Conservation (phyloP, 2,113 vertebrate genomes). For the Brienomyrus longianalis region DNA sequence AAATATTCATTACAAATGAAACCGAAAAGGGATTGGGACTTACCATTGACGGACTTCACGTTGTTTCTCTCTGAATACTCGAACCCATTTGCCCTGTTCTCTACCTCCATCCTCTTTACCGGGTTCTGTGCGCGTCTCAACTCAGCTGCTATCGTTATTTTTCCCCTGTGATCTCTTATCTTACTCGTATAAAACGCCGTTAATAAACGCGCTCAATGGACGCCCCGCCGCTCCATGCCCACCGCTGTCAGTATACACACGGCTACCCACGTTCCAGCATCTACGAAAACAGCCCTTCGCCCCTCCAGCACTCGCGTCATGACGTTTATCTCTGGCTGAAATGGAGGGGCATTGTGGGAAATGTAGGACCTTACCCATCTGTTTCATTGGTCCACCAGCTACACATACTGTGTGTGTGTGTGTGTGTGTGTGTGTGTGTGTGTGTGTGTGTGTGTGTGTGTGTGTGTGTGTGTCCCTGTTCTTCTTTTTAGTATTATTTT, state of each 20-base stretch:
- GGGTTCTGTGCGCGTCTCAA: constrained; percentile 18
- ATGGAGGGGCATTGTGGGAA: constrained; percentile 38
- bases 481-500: neutral
- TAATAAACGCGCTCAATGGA: constrained; percentile 29
- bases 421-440: neutral
- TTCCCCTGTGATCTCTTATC: neutral
- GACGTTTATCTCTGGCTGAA: neutral
- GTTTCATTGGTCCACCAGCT: neutral
- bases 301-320: constrained; percentile 28
- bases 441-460: no score
- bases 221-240: constrained; percentile 43
- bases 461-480: neutral
- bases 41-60: constrained; percentile 55
- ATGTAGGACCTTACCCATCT: constrained; percentile 26
- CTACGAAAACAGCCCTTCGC: constrained; percentile 23
- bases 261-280: constrained; percentile 42
- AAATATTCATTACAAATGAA: constrained; percentile 19
- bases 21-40: constrained; percentile 24
- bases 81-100: constrained; percentile 60
- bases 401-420: neutral
- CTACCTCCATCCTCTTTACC: constrained; percentile 61
- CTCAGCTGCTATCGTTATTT: constrained; percentile 13
- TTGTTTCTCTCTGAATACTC: constrained; percentile 58
- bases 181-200: neutral
- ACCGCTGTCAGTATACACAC: constrained; percentile 31